Conservation (phyloP, 2,797 vertebrate genomes). For the Stomatorhinus walkeri region DNA sequence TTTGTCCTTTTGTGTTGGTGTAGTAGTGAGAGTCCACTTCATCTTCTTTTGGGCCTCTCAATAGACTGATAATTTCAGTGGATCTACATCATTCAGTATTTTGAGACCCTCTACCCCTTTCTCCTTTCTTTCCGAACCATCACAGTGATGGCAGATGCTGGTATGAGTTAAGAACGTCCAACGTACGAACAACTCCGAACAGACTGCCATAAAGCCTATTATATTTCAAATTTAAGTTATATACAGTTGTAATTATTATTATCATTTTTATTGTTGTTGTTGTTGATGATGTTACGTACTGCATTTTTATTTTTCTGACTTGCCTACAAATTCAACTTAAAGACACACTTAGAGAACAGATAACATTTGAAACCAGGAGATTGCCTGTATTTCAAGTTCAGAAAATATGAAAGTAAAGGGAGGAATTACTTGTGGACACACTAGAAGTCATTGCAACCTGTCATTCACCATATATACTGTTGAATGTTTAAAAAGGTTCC, state of each 20-base stretch:
- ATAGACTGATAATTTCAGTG: neutral
- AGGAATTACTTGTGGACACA: neutral
- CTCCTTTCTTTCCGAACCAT: neutral
- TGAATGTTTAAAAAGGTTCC: neutral
- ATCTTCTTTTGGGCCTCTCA: neutral
- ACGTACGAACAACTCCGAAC: neutral
- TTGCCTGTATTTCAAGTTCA: neutral
- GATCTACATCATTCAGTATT: neutral
- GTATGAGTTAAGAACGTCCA: neutral
- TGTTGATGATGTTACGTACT: neutral
- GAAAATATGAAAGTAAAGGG: neutral
- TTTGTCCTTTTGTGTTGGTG: neutral
- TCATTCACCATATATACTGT: neutral
- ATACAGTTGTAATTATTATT: neutral
- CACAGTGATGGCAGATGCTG: neutral
- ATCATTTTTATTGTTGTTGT: neutral
- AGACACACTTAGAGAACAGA: neutral
- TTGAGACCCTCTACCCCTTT: neutral
- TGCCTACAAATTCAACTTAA: neutral
- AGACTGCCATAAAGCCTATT: neutral
- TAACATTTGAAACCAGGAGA: neutral
- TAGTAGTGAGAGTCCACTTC: neutral
- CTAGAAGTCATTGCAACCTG: neutral
- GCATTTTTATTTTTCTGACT: neutral
- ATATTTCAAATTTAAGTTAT: neutral